These are phyloP conservation scores for Athene cunicularia DNA, from an alignment of 2,113 vertebrate species.

Conservation along the genomic window DNA sequence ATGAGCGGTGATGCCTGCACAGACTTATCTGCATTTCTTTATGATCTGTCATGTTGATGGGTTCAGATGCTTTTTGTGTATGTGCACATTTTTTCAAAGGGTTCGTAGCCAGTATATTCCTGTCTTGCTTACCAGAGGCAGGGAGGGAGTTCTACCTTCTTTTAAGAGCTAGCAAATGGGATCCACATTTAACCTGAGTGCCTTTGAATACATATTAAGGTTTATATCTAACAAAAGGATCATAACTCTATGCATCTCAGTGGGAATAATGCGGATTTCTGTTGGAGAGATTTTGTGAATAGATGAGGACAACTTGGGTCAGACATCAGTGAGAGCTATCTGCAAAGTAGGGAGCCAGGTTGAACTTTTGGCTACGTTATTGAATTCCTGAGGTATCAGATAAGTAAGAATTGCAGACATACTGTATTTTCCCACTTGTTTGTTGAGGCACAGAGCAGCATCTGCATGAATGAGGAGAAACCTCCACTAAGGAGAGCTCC, in stretches of 20 bases:
- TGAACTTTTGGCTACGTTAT: neutral
- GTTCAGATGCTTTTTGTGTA: neutral
- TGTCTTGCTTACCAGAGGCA: neutral
- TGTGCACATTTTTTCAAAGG: neutral
- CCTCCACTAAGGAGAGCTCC: neutral
- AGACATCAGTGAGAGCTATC: neutral
- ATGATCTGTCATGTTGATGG: neutral
- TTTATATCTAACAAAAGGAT: neutral
- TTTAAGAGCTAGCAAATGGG: neutral
- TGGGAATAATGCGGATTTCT: neutral
- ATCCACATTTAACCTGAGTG: neutral
- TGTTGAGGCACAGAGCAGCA: neutral
- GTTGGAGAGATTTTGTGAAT: neutral
- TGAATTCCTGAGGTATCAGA: neutral
- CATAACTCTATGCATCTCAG: neutral
- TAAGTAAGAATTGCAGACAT: neutral
- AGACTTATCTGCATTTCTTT: neutral
- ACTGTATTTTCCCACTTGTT: neutral
- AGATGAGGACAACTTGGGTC: neutral
- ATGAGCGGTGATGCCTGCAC: neutral
- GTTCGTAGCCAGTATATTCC: neutral
- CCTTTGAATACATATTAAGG: conserved; percentile 22
- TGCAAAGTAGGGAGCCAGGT: neutral
- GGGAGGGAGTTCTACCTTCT: neutral
- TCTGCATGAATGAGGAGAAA: neutral